phyloP scores from a whole-genome alignment of 1,140 invertebrate genomes.

The Pseudomyrmex gracilis region DNA sequence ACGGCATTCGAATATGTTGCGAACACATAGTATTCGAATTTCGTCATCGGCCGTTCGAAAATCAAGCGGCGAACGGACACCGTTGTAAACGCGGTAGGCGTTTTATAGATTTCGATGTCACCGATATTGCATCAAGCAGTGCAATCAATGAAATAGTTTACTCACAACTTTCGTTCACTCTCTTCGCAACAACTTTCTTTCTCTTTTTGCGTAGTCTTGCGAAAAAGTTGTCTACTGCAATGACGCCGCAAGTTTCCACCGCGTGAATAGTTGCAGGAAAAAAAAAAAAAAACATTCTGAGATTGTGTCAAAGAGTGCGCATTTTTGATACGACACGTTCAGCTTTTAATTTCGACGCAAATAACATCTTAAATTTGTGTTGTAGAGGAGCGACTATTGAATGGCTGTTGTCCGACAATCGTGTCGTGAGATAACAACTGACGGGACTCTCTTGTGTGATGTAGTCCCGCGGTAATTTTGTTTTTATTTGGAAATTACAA shows the following conservation, averaged over 20 bases:
- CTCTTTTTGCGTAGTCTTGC: not conserved
- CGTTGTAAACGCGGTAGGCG: not conserved
- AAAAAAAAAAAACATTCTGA: slow-evolving; percentile 35
- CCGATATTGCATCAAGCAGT: slow-evolving; percentile 36
- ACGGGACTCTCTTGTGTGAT: no score
- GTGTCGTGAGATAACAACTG: no score
- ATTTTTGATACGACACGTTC: no score
- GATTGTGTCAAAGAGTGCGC: not conserved
- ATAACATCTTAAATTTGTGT: no score
- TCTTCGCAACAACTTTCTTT: slow-evolving; percentile 1
- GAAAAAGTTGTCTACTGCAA: slow-evolving; percentile 15
- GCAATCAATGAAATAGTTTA: slow-evolving; percentile 1
- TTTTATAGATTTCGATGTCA: slow-evolving; percentile 46
- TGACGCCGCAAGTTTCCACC: slow-evolving; percentile 46
- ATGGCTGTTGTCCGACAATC: no score
- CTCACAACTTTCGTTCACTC: not conserved
- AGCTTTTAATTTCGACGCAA: no score
- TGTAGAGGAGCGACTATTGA: no score
- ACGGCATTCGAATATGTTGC: not conserved
- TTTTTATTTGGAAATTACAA: no score
- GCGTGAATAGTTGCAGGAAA: slow-evolving; percentile 45
- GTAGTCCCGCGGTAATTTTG: no score
- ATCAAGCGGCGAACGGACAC: slow-evolving; percentile 7
- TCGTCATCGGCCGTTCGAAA: slow-evolving; percentile 35
- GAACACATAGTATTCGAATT: not conserved